phyloP scores from a whole-genome alignment of 2,888 invertebrate genomes.

The Magallana nippona region DNA sequence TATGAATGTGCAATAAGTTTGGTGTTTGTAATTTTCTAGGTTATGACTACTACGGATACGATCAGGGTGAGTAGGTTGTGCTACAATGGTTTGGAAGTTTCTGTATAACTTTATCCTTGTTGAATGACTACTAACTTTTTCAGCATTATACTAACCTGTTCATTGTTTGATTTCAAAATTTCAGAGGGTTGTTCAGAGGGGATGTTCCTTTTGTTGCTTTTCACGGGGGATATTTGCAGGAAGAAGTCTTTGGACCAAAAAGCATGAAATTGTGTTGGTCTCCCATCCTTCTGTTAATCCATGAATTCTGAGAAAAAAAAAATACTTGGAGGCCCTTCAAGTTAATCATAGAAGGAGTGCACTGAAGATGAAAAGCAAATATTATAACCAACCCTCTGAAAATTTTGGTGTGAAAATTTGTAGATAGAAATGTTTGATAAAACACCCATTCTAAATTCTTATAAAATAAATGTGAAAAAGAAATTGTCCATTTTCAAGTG shows the following conservation, averaged over 20 bases:
- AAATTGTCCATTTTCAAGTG: constrained; percentile 35
- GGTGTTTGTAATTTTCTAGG: constrained; percentile 58
- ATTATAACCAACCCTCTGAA: constrained; percentile 38
- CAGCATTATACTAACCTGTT: constrained; percentile 27
- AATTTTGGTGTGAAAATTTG: constrained; percentile 35
- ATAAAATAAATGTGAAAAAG: constrained; percentile 22
- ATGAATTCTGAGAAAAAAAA: constrained; percentile 14
- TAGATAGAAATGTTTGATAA: constrained; percentile 26
- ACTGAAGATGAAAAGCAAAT: constrained; percentile 35
- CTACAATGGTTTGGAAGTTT: constrained; percentile 26
- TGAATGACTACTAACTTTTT: constrained; percentile 21
- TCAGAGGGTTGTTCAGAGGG: constrained; percentile 43
- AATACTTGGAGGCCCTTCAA: constrained; percentile 30
- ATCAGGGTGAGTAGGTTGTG: constrained; percentile 59
- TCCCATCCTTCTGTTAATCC: constrained; percentile 26
- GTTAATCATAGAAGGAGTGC: constrained; percentile 35
- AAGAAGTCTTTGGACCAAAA: constrained; percentile 35
- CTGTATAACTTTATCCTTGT: neutral
- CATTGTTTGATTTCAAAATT: constrained; percentile 41
- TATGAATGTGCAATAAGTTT: constrained; percentile 14
- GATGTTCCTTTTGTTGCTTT: constrained; percentile 35
- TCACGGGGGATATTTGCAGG: constrained; percentile 31
- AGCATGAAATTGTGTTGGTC: constrained; percentile 35
- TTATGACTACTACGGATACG: constrained; percentile 71
- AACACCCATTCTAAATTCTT: constrained; percentile 31